These are phyloP conservation scores for Crotalus helleri DNA, from an alignment of 2,113 vertebrate species.

Conservation along the genomic window DNA sequence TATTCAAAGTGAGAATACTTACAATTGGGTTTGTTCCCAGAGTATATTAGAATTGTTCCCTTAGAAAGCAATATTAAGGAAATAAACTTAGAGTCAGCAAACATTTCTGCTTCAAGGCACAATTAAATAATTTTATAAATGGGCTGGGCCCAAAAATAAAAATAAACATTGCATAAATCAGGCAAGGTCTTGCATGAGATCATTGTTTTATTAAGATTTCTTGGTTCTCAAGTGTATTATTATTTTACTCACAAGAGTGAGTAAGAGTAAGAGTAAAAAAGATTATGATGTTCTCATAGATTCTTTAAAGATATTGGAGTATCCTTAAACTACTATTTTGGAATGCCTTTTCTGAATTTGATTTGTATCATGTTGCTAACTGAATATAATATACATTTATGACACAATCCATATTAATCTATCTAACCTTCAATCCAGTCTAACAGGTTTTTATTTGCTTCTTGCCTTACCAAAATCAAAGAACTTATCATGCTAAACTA, in stretches of 20 bases:
- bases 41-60: not conserved
- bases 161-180: not conserved
- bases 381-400: not conserved
- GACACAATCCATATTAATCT: not conserved
- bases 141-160: not conserved
- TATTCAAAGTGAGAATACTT: not conserved
- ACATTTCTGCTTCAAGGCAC: not conserved
- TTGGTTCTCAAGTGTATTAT: not conserved
- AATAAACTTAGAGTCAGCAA: not conserved
- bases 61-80: not conserved
- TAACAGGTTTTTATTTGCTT: not conserved
- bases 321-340: not conserved
- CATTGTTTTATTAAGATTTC: not conserved
- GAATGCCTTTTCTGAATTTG: not conserved
- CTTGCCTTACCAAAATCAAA: not conserved
- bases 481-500: not conserved
- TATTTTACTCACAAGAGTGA: not conserved
- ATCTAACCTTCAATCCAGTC: not conserved
- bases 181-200: not conserved
- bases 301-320: not conserved
- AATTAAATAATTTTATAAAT: not conserved
- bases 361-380: not conserved
- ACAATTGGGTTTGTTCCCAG: not conserved
- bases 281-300: not conserved
- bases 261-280: not conserved